Evolutionary conservation across 2,113 vertebrate species (phyloP).

Genomic region (Artemisiospiza belli): DNA sequence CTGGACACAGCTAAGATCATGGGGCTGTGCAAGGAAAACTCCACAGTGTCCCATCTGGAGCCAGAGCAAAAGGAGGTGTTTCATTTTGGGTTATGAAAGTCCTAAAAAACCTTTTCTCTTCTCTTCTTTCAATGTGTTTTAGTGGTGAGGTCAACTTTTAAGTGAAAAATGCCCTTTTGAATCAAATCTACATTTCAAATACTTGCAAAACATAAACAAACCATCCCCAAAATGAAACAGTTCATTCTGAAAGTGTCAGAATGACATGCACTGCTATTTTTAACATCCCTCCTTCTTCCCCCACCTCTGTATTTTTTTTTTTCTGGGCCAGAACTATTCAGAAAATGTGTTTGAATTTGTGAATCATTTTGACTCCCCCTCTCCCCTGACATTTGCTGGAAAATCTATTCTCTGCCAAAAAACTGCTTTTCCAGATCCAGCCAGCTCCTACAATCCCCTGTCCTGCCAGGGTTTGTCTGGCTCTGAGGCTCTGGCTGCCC

Average conservation of each 20-base stretch:
- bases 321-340: constrained; percentile 58
- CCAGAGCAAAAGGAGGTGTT: constrained; percentile 22
- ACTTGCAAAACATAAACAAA: constrained; percentile 64
- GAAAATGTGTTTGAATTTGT: constrained; percentile 61
- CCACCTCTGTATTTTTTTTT: constrained; percentile 56
- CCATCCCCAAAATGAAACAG: constrained; percentile 50
- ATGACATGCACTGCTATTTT: constrained; percentile 49
- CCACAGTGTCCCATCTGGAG: background rate
- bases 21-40: background rate
- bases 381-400: constrained; percentile 51
- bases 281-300: constrained; percentile 47
- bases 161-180: constrained; percentile 25
- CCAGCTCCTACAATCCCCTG: background rate
- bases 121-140: background rate
- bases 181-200: constrained; percentile 55
- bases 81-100: background rate
- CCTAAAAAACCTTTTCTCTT: background rate
- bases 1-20: background rate
- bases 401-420: constrained; percentile 42
- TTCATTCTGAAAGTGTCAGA: constrained; percentile 64
- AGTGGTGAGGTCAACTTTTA: background rate
- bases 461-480: background rate
- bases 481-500: background rate
- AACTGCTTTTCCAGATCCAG: background rate
- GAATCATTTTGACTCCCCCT: constrained; percentile 61